Base-by-base conservation (phyloP, 1,140 invertebrate genomes). In the Lutraria rhynchaena region DNA sequence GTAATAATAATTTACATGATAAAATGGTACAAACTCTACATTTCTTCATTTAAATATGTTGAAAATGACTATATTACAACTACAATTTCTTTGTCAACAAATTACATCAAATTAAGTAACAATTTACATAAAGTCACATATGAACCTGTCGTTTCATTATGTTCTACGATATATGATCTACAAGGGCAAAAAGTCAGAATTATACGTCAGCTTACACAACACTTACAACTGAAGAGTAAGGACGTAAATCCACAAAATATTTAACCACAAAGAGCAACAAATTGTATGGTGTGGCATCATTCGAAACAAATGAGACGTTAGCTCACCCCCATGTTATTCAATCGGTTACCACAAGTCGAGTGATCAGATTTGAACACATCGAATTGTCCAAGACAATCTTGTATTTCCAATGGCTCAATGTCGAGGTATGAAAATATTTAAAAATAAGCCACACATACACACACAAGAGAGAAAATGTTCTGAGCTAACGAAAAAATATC, bases 1-100 rank as follows among this genome's bases (percentile, higher is more conserved):
- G 76, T 53, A 80, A 55, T 69, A 80, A 80, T 80, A 80, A 70
- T 70, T 69, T 80, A 80, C 76, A 69, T 22, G 27, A 80, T 74
- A 41, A 41, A 41, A 74, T 74, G 71, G 71, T 74, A 74, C 71
- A 74, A 74, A 74, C 53, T 15, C 15, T 44, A 58, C 55, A 44
- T 22, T 67, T 67, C 37, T 46, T 67, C 63, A 67, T 49, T 67
- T 67, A 67, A 67, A 67, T 67, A 67, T 27, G 44, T 49, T 41
- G 37, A 41, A 41, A 67, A 67, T 67, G 63, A 67, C 41, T 67
- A 67, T 67, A 29, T 27, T 31, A 67, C 63, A 67, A 67, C 63
- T 67, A 67, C 63, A 33, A 29, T 5, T 29, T 67, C 63, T 67
- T 67, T 31, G 41, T 67, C 63, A 67, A 67, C 63, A 67, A 67